phyloP scores from a whole-genome alignment of 2,888 invertebrate species.

The Cephonodes hylas region DNA sequence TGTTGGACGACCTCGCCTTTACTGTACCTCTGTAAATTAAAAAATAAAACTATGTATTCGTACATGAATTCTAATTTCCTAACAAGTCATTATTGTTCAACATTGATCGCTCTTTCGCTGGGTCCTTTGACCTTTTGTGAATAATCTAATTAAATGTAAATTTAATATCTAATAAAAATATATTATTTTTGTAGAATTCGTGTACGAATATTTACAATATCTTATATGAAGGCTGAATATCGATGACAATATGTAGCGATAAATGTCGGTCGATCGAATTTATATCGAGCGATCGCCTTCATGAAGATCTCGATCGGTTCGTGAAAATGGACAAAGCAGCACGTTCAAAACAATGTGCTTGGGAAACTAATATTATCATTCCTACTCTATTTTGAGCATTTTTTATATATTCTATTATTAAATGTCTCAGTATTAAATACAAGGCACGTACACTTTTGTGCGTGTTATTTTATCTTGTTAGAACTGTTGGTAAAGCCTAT shows the following conservation, averaged over 20 bases:
- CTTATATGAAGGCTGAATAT: constrained; percentile 52
- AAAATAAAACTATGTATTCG: constrained; percentile 41
- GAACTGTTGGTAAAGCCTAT: background rate
- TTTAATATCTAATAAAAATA: constrained; percentile 14
- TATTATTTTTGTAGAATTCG: constrained; percentile 38
- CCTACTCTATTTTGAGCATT: background rate
- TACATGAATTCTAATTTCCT: constrained; percentile 45
- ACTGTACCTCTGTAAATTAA: constrained; percentile 50
- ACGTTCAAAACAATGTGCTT: constrained; percentile 9
- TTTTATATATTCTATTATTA: background rate
- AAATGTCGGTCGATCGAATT: constrained; percentile 42
- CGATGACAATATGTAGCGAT: constrained; percentile 65
- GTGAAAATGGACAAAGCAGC: constrained; percentile 38
- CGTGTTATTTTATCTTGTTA: background rate
- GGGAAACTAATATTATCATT: background rate
- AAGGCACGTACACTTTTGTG: background rate
- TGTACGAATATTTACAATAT: constrained; percentile 48
- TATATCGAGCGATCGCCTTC: constrained; percentile 43
- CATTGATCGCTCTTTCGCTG: background rate
- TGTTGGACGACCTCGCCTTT: constrained; percentile 61
- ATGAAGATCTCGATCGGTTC: constrained; percentile 40
- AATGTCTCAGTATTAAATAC: background rate
- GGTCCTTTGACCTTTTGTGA: background rate
- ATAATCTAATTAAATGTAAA: background rate
- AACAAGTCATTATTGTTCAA: background rate